Evolutionary conservation across 2,797 vertebrate genomes (phyloP).

Genomic region (Falco berigora): DNA sequence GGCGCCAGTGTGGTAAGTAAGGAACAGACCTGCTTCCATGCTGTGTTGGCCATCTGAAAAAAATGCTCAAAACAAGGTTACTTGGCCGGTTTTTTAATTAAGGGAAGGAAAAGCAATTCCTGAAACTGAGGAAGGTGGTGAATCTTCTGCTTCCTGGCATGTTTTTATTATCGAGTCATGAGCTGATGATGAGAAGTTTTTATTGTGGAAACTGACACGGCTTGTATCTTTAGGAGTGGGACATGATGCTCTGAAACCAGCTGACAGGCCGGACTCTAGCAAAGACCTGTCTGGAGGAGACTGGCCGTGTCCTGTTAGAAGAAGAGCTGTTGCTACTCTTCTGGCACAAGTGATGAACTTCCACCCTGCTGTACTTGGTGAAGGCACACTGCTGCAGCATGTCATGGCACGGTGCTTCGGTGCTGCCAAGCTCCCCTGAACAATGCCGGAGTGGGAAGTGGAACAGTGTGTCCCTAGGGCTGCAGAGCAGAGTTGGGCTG

Average conservation of each 20-base stretch:
- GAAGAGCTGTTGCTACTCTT: neutral
- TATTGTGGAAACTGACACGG: neutral
- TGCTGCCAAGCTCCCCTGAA: neutral
- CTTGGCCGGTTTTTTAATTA: neutral
- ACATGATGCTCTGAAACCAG: neutral
- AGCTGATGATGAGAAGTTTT: neutral
- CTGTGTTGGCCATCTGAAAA: neutral
- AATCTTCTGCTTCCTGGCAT: neutral
- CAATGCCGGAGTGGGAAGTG: neutral
- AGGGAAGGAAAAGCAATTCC: neutral
- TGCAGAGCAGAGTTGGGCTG: neutral
- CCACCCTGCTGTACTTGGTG: rapidly evolving
- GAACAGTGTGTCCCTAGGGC: rapidly evolving
- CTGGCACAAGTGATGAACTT: neutral
- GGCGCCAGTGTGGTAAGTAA: neutral
- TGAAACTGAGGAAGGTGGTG: neutral
- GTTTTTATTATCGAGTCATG: neutral
- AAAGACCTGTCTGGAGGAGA: neutral
- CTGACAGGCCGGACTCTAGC: neutral
- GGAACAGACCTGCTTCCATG: neutral
- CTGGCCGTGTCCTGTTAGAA: neutral
- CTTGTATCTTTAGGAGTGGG: neutral
- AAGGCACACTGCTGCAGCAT: rapidly evolving
- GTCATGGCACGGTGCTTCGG: neutral
- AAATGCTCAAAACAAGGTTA: neutral